A percentile compares a stretch with the other conserved stretches of the same genome.
phyloP scores from a whole-genome alignment of 1,140 invertebrate species.

The Drosophila micromelanica region DNA sequence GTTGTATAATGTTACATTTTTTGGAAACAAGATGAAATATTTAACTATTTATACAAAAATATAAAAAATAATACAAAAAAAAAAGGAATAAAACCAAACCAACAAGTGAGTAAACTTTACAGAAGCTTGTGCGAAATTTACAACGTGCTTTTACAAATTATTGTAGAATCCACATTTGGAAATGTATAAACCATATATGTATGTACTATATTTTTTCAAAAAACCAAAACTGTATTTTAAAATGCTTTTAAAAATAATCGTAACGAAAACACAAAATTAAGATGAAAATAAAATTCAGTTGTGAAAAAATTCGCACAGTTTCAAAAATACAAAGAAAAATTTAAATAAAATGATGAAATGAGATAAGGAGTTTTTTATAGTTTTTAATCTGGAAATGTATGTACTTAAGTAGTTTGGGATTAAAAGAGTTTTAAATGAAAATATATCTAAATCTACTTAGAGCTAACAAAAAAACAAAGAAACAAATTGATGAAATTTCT shows the following conservation, averaged over 20 bases:
- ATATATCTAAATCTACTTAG: constrained; percentile 39
- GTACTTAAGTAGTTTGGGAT: constrained; percentile 35
- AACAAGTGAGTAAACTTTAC: constrained; percentile 52
- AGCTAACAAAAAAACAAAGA: constrained; percentile 38
- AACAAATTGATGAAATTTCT: constrained; percentile 53
- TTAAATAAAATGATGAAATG: constrained; percentile 20
- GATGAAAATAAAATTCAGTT: constrained; percentile 54
- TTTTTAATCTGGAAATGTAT: constrained; percentile 62
- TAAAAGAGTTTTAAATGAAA: constrained; percentile 40
- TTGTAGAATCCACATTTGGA: constrained; percentile 50
- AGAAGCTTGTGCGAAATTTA: constrained; percentile 66
- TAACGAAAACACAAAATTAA: constrained; percentile 32
- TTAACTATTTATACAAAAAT: constrained; percentile 71
- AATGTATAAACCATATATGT: constrained; percentile 27
- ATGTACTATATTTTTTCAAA: constrained; percentile 67
- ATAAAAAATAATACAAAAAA: constrained; percentile 26
- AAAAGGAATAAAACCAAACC: not conserved
- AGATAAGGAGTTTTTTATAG: constrained; percentile 62
- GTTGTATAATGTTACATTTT: constrained; percentile 82
- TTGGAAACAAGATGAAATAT: constrained; percentile 64
- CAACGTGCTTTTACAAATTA: constrained; percentile 76
- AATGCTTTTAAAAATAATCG: constrained; percentile 69
- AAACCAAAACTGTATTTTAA: constrained; percentile 67
- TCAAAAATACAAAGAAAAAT: not conserved
- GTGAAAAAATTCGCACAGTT: constrained; percentile 63